Base-by-base conservation (phyloP, 2,888 invertebrate genomes). In the Scaptodrosophila latifasciaeformis region DNA sequence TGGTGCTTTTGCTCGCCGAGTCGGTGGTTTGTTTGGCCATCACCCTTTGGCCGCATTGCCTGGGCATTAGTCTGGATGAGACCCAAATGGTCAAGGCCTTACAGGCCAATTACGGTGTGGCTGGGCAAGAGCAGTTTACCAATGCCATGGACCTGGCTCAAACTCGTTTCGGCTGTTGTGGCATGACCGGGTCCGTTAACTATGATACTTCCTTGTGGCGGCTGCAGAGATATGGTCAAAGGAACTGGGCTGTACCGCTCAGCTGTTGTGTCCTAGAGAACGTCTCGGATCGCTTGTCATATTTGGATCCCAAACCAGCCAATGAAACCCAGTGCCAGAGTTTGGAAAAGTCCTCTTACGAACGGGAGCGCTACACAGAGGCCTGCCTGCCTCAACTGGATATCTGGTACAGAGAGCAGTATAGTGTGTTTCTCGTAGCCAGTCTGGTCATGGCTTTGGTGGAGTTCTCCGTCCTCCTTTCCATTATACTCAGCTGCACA, bases 161-260 rank as follows among this genome's bases (percentile, higher is more conserved):
- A 85, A 91, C 90, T 0, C 72, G 81, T 6, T 90, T 94, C 82
- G 89, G 91, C 53, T 95, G 95, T 80, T 95, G 95, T 83, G 95
- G 94, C 19, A 92, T 95, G 84, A 90, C 90, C 43, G 91, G 91
- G 68, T 92, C 92, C 5, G 90, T 90, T 57, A 94, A 95, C 88
- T 95, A 93, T 85, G 93, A 93, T 76, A 92, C 92, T 67, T 93
- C 94, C 0, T 86, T 91, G 80, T 95, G 95, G 95, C 90, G 92
- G 62, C 86, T 94, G 44, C 91, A 92, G 74, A 89, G 92, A 60
- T 89, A 92, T 35, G 92, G 93, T 0, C 91, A 92, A 61, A 89
- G 91, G 54, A 91, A 91, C 48, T 87, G 91, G 85, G 87, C 90
- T 0, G 91, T 92, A 17, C 93, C 93, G 31, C 87, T 90, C 2